Conservation (phyloP, 2,797 vertebrate species). For the Pseudochromis fuscus region DNA sequence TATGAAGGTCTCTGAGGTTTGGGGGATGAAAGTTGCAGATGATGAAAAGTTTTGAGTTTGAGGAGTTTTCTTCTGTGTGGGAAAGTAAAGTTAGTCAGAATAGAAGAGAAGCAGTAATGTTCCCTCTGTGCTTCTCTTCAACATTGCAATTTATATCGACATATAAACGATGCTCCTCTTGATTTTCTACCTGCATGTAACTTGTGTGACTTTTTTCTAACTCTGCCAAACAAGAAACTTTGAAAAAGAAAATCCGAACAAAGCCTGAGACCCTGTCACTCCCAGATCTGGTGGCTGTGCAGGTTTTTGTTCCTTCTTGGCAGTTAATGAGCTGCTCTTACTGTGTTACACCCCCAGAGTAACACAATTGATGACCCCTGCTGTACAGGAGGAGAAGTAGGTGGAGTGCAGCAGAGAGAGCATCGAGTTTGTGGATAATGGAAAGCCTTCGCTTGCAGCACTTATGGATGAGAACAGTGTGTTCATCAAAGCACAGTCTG, state of each 20-base stretch:
- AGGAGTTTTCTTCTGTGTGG: not conserved
- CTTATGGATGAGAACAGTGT: constrained; percentile 5
- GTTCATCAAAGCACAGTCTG: constrained; percentile 22
- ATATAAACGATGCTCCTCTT: not conserved
- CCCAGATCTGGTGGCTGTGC: constrained; percentile 11
- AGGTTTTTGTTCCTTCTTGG: constrained; percentile 31
- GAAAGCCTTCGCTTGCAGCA: constrained; percentile 31
- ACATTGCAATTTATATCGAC: not conserved
- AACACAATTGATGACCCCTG: constrained; percentile 45
- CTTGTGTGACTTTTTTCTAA: not conserved
- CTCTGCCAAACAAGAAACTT: not conserved
- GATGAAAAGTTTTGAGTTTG: constrained; percentile 1
- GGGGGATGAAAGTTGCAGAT: not conserved
- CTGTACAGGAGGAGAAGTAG: constrained; percentile 41
- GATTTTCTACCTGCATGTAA: not conserved
- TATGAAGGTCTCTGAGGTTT: not conserved
- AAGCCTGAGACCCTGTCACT: not conserved
- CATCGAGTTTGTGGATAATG: constrained; percentile 28
- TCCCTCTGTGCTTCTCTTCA: not conserved
- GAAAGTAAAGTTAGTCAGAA: not conserved
- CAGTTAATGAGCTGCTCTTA: constrained; percentile 55
- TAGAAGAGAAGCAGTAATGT: not conserved
- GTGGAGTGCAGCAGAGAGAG: constrained; percentile 27
- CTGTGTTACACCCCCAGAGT: constrained; percentile 30
- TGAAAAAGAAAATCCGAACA: constrained; percentile 11